Percentiles rank a stretch among this genome's conserved stretches.
These are phyloP conservation scores for Clarias gariepinus DNA, from an alignment of 2,113 vertebrate species.

Conservation along the genomic window DNA sequence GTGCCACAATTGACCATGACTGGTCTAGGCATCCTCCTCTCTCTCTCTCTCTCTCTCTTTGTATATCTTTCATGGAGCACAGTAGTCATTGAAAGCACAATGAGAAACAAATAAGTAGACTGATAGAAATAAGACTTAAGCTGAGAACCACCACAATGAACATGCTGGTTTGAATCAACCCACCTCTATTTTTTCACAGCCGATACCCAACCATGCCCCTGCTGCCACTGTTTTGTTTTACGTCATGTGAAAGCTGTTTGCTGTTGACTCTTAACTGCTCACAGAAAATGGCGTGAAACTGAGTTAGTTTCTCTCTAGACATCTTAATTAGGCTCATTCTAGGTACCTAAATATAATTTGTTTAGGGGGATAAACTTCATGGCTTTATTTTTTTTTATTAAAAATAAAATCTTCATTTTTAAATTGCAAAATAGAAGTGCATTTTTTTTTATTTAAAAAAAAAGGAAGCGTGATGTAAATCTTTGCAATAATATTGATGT, in stretches of 20 bases:
- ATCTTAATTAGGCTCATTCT: background rate
- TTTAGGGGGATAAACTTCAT: background rate
- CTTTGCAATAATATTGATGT: background rate
- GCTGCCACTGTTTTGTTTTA: background rate
- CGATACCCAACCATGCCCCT: no score
- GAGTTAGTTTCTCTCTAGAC: background rate
- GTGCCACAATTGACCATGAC: no score
- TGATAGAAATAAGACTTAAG: no score
- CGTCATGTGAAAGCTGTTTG: background rate
- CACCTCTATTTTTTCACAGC: no score
- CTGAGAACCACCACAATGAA: no score
- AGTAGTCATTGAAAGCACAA: no score
- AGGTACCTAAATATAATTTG: background rate
- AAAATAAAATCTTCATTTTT: background rate
- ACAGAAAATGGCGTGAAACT: background rate
- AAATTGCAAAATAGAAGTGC: background rate
- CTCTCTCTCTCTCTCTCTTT: no score
- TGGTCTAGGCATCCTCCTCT: no score
- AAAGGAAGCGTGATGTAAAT: background rate
- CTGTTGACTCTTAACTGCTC: background rate
- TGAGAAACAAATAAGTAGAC: no score
- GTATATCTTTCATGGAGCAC: no score
- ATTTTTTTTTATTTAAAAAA: background rate
- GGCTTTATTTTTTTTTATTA: no score
- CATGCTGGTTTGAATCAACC: no score